A percentile compares a stretch with the other conserved stretches of the same genome.
phyloP scores from a whole-genome alignment of 2,113 vertebrate genomes.

The Clarias gariepinus region DNA sequence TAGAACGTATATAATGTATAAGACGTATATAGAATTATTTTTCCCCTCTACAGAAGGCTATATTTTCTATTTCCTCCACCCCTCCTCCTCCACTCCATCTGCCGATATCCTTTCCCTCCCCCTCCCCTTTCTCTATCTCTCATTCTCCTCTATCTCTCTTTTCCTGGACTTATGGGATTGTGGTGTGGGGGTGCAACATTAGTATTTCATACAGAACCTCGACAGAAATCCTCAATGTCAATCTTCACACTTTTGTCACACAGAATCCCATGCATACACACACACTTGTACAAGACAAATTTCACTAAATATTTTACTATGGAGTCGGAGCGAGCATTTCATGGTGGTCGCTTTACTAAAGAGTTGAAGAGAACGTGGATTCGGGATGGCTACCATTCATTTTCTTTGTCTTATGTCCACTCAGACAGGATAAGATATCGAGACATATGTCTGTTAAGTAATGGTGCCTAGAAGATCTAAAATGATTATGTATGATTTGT shows the following conservation, averaged over 20 bases:
- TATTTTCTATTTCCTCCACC: slow-evolving; percentile 12
- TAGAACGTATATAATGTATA: not conserved
- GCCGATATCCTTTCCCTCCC: slow-evolving; percentile 26
- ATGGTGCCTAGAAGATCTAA: not conserved
- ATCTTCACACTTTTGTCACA: slow-evolving; percentile 10
- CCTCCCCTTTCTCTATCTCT: slow-evolving; percentile 9
- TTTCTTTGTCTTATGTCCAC: not conserved
- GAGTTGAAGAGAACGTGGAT: not conserved
- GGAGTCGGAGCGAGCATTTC: too few species aligned
- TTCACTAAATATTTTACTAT: not conserved
- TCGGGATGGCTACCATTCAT: not conserved
- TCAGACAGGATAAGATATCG: not conserved
- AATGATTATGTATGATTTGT: not conserved
- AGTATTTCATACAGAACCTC: slow-evolving; percentile 7
- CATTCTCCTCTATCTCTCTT: not conserved
- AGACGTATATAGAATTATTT: not conserved
- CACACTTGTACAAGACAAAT: not conserved
- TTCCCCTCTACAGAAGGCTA: slow-evolving; percentile 19
- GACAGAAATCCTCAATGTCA: slow-evolving; percentile 8
- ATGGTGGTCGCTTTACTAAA: not conserved
- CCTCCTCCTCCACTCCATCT: slow-evolving; percentile 35
- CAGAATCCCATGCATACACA: not conserved
- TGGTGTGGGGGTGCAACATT: not conserved
- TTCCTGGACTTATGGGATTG: not conserved
- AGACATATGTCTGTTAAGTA: not conserved